Conservation (phyloP, 2,113 vertebrate genomes). For the Forbesichthys agassizii region DNA sequence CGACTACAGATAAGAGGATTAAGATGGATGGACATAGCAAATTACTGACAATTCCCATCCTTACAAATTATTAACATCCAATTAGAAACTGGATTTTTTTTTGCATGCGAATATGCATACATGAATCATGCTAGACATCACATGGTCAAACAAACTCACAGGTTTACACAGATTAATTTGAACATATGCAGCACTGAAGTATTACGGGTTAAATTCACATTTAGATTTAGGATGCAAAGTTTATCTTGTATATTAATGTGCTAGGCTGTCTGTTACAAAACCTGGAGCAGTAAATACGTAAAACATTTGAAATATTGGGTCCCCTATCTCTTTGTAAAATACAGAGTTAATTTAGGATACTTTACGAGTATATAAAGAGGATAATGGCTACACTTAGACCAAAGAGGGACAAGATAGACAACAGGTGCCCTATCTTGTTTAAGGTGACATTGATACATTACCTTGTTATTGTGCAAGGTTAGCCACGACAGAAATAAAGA, state of each 20-base stretch:
- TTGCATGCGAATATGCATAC: too few species aligned
- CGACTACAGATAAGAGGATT: too few species aligned
- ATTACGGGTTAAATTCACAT: neutral
- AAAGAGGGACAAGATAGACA: conserved; percentile 21
- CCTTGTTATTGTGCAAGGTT: neutral
- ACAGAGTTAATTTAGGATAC: neutral
- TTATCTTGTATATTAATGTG: neutral
- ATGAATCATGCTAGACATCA: too few species aligned
- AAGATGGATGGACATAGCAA: too few species aligned
- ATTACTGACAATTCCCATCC: too few species aligned
- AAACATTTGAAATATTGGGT: conserved; percentile 10
- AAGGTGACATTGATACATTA: conserved; percentile 36
- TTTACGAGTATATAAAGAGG: neutral
- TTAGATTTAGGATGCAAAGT: neutral
- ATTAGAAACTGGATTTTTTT: too few species aligned
- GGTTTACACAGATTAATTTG: neutral
- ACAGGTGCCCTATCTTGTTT: conserved; percentile 63
- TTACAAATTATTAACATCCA: too few species aligned
- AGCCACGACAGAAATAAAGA: conserved; percentile 31
- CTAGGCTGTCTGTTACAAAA: neutral
- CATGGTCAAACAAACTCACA: neutral
- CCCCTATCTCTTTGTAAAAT: neutral
- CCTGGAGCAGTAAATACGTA: neutral
- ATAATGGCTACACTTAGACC: neutral
- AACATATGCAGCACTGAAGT: neutral